These are phyloP conservation scores for Pristionchus entomophagus DNA, from an alignment of 2,888 invertebrate genomes.

Conservation along the genomic window DNA sequence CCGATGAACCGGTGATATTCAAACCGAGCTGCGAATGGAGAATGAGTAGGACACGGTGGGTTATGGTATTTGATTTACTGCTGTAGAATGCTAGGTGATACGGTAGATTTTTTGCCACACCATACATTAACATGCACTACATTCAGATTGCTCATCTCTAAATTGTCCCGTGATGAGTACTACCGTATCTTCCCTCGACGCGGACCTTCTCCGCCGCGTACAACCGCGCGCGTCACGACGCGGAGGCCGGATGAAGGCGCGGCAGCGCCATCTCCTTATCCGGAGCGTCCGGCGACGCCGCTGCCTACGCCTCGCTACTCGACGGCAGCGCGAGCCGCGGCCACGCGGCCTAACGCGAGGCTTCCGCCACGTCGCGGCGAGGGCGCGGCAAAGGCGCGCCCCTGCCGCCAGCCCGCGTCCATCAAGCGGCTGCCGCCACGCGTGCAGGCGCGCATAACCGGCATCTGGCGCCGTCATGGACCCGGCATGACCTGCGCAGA, in stretches of 20 bases:
- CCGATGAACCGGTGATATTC: conserved; percentile 34
- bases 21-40: conserved; percentile 44
- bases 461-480: conserved; percentile 6
- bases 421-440: neutral
- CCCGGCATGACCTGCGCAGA: conserved; percentile 30
- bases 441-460: conserved; percentile 5
- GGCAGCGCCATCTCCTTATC: neutral
- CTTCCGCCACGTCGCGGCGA: neutral
- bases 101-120: too few species aligned
- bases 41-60: conserved; percentile 31
- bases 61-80: neutral
- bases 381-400: neutral
- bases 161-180: conserved; percentile 25
- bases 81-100: neutral
- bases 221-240: conserved; percentile 2
- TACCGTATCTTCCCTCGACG: conserved; percentile 7
- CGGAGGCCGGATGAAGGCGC: neutral
- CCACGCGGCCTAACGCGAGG: neutral
- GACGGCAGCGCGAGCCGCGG: too few species aligned
- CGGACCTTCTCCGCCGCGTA: neutral
- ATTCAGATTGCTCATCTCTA: neutral
- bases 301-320: conserved; percentile 13
- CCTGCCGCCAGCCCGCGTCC: conserved; percentile 8
- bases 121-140: too few species aligned
- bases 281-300: neutral